Conservation (phyloP, 2,797 vertebrate species). For the Thunnus albacares region DNA sequence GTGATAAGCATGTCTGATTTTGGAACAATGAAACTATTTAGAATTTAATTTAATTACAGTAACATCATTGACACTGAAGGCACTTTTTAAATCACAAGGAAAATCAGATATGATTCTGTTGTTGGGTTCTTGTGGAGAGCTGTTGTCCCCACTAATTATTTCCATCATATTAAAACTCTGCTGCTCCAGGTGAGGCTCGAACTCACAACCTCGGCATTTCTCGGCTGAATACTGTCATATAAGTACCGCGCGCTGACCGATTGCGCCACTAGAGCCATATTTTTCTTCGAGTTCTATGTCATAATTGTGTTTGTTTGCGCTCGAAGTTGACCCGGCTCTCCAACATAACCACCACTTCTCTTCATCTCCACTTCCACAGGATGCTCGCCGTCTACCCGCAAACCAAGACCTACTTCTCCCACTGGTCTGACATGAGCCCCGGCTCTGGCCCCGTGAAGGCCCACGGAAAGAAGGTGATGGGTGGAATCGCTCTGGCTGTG, state of each 20-base stretch:
- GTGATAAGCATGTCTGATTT: too few species aligned
- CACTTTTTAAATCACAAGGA: too few species aligned
- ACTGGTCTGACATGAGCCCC: constrained; percentile 78
- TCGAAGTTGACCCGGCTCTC: too few species aligned
- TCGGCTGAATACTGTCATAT: constrained; percentile 18
- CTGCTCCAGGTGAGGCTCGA: constrained; percentile 39
- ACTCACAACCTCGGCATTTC: constrained; percentile 48
- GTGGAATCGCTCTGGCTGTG: constrained; percentile 74
- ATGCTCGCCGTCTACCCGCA: constrained; percentile 85
- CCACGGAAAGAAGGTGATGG: constrained; percentile 83
- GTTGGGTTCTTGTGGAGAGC: too few species aligned
- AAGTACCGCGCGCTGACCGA: constrained; percentile 45
- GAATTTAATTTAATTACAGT: too few species aligned
- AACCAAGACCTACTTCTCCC: constrained; percentile 89
- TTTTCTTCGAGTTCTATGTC: too few species aligned
- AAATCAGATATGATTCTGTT: too few species aligned
- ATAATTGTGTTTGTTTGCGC: not conserved
- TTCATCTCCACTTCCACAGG: constrained; percentile 58
- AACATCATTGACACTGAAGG: too few species aligned
- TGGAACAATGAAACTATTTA: too few species aligned
- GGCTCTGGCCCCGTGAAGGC: constrained; percentile 75
- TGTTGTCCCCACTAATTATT: too few species aligned
- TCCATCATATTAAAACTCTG: too few species aligned
- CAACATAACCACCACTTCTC: too few species aligned
- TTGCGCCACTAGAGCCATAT: constrained; percentile 34